A percentile compares a stretch with the other conserved stretches of the same genome.
phyloP scores from a whole-genome alignment of 2,888 invertebrate genomes.

The Drosophila mulleri region DNA sequence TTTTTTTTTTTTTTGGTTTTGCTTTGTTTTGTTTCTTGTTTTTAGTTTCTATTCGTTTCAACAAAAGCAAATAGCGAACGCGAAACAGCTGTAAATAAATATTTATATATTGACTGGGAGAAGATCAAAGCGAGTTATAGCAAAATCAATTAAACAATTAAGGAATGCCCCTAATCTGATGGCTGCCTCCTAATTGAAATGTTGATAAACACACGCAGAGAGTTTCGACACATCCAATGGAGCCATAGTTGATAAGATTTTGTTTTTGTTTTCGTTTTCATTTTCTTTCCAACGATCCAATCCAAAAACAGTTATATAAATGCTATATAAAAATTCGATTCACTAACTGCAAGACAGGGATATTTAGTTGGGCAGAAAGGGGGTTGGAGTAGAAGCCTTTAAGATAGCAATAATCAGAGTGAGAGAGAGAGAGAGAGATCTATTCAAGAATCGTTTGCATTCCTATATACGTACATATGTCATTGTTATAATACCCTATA shows the following conservation, averaged over 20 bases:
- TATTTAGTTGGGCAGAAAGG: background rate
- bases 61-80: conserved; percentile 2
- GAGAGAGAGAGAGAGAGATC: no score
- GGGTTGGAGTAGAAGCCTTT: no score
- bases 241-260: conserved; percentile 1
- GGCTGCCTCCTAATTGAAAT: conserved; percentile 1
- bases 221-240: conserved; percentile 5
- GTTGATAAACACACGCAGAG: background rate
- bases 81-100: background rate
- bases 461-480: background rate
- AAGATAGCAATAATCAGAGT: background rate
- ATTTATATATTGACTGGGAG: conserved; percentile 1
- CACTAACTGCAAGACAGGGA: background rate
- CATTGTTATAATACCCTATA: background rate
- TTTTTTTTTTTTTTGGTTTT: no score
- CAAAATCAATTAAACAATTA: conserved; percentile 9
- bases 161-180: conserved; percentile 4
- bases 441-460: background rate
- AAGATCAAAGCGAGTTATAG: conserved; percentile 4
- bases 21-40: no score
- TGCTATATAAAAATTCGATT: background rate
- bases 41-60: background rate
- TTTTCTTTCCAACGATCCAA: background rate
- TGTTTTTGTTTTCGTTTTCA: background rate
- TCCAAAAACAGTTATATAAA: background rate